Conservation (phyloP, 35 echinoderm and acorn worm species). For the Antedon bifida region DNA sequence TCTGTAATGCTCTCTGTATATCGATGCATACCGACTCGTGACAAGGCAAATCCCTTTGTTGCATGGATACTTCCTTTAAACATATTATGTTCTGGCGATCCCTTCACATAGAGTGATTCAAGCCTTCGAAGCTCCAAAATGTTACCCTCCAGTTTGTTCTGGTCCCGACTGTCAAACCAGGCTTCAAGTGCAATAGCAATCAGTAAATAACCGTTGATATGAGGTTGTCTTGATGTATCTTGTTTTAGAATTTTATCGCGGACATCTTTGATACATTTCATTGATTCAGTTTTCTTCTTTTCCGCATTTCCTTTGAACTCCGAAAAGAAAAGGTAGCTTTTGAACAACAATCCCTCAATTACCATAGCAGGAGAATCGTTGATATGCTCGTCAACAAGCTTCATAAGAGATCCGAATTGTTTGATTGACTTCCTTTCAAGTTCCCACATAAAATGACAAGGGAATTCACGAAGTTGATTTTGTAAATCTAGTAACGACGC, state of each 20-base stretch:
- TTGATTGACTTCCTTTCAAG: background rate
- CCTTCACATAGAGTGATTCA: background rate
- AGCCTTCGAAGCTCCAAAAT: background rate
- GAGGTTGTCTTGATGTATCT: too few species aligned
- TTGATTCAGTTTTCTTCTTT: background rate
- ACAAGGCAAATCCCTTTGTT: background rate
- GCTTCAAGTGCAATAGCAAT: background rate
- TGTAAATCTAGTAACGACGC: background rate
- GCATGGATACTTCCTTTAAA: background rate
- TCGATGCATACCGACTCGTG: background rate
- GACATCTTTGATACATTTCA: background rate
- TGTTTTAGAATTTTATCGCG: background rate
- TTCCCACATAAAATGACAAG: background rate
- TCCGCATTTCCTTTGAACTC: background rate
- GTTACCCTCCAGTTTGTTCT: background rate
- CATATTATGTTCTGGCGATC: background rate
- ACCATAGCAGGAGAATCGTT: background rate
- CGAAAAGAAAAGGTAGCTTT: background rate
- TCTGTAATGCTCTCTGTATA: background rate
- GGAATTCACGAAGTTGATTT: background rate
- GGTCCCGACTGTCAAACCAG: background rate
- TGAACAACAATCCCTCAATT: background rate
- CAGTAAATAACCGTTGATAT: background rate
- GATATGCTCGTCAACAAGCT: background rate
- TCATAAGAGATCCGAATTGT: background rate